Evolutionary conservation across 1,140 invertebrate species (phyloP).

Genomic region (Papilio xuthus): DNA sequence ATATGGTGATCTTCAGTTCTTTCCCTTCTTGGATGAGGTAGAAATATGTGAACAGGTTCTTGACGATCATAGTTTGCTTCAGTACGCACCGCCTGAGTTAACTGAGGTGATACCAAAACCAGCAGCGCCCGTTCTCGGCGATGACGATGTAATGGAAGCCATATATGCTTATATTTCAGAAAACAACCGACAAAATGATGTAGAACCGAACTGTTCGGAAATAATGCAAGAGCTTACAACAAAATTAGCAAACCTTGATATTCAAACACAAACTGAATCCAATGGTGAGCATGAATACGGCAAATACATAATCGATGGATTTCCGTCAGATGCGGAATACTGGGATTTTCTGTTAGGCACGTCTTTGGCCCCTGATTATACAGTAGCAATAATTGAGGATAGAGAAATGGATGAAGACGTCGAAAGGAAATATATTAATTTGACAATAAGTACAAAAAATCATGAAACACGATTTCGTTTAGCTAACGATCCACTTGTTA

Average conservation of each 20-base stretch:
- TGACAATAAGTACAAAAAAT: conserved; percentile 60
- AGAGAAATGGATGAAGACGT: conserved; percentile 69
- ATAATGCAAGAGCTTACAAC: conserved; percentile 68
- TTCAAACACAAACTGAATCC: conserved; percentile 50
- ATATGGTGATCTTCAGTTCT: conserved; percentile 49
- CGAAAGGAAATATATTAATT: conserved; percentile 60
- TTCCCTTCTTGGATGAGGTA: conserved; percentile 63
- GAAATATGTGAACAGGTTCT: conserved; percentile 53
- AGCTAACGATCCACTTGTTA: conserved; percentile 63
- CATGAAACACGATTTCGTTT: conserved; percentile 58
- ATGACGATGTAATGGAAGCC: conserved; percentile 67
- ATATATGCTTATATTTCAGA: conserved; percentile 64
- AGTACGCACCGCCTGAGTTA: conserved; percentile 61
- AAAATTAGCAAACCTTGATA: conserved; percentile 68
- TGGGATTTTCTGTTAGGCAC: conserved; percentile 72
- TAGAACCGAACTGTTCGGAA: conserved; percentile 64
- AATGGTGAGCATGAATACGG: conserved; percentile 62
- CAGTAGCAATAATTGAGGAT: conserved; percentile 80
- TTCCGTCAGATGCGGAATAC: conserved; percentile 76
- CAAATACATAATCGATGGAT: conserved; percentile 83
- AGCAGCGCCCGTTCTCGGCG: conserved; percentile 57
- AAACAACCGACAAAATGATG: conserved; percentile 69
- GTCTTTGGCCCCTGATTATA: conserved; percentile 80
- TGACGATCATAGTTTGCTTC: conserved; percentile 49
- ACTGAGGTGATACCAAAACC: conserved; percentile 56